Percentiles rank a stretch among this genome's conserved stretches.
Conservation (phyloP, 2,797 vertebrate species). For the Alectoris magna region DNA sequence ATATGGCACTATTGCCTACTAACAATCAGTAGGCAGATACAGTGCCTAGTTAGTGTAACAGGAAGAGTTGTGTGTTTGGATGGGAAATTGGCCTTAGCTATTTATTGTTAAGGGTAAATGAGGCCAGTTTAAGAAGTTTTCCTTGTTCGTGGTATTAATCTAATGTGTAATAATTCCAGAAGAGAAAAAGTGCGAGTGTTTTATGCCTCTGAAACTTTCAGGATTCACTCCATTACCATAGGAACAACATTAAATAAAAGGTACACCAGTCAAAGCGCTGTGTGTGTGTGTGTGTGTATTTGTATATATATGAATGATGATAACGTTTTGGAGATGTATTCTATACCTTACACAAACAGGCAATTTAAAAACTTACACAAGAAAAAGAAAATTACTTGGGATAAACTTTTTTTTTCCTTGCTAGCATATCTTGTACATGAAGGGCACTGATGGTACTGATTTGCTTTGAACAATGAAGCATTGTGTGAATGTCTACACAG, state of each 20-base stretch:
- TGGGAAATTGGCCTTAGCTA: background rate
- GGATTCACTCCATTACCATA: background rate
- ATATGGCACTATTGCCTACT: background rate
- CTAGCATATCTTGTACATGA: background rate
- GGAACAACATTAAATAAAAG: background rate
- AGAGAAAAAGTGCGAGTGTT: background rate
- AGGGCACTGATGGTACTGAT: background rate
- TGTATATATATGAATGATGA: background rate
- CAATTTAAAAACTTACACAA: background rate
- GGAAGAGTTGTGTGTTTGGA: background rate
- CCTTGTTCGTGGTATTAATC: background rate
- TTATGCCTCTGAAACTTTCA: slow-evolving; percentile 1
- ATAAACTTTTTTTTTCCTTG: background rate
- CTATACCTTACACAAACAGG: rapidly evolving
- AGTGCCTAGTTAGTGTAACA: background rate
- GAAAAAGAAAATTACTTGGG: background rate
- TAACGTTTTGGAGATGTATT: background rate
- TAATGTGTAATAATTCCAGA: background rate
- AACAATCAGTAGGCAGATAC: background rate
- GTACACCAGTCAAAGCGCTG: background rate
- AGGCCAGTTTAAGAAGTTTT: background rate
- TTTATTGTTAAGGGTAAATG: background rate
- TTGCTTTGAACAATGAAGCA: slow-evolving; percentile 15
- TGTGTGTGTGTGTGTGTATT: background rate
- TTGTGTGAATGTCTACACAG: background rate